Evolutionary conservation across 1,140 invertebrate species (phyloP).

Genomic region (Tyrophagus putrescentiae): DNA sequence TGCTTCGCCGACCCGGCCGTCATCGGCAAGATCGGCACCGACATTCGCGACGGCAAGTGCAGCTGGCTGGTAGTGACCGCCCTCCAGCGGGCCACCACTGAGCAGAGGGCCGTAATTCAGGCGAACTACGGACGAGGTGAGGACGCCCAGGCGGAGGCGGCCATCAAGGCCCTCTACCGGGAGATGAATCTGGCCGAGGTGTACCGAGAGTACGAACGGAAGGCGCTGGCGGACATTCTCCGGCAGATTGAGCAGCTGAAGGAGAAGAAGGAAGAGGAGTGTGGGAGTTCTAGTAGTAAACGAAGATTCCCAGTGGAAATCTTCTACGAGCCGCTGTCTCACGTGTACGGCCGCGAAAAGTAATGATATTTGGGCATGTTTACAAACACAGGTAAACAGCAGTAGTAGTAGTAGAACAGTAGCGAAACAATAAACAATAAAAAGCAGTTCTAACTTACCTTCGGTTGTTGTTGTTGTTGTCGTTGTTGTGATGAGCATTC

Average conservation of each 20-base stretch:
- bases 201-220: slow-evolving; percentile 17
- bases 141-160: neutral
- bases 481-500: too few relatives aligned
- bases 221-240: neutral
- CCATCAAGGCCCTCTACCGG: slow-evolving; percentile 17
- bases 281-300: too few relatives aligned
- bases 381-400: too few relatives aligned
- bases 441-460: too few relatives aligned
- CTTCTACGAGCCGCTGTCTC: slow-evolving; percentile 5
- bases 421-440: too few relatives aligned
- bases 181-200: slow-evolving; percentile 8
- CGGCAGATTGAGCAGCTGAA: slow-evolving; percentile 3
- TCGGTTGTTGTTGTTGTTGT: too few relatives aligned
- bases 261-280: neutral
- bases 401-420: too few relatives aligned
- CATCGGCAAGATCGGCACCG: slow-evolving; percentile 44
- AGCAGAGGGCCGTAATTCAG: slow-evolving; percentile 54
- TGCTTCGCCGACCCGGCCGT: slow-evolving; percentile 39
- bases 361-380: too few relatives aligned
- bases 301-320: neutral
- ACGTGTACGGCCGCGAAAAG: too few relatives aligned
- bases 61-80: slow-evolving; percentile 40
- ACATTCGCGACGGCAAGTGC: slow-evolving; percentile 44
- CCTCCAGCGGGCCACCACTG: slow-evolving; percentile 36
- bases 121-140: slow-evolving; percentile 10